These are phyloP conservation scores for Dicentrarchus labrax DNA, from an alignment of 2,113 vertebrate genomes.

Conservation along the genomic window DNA sequence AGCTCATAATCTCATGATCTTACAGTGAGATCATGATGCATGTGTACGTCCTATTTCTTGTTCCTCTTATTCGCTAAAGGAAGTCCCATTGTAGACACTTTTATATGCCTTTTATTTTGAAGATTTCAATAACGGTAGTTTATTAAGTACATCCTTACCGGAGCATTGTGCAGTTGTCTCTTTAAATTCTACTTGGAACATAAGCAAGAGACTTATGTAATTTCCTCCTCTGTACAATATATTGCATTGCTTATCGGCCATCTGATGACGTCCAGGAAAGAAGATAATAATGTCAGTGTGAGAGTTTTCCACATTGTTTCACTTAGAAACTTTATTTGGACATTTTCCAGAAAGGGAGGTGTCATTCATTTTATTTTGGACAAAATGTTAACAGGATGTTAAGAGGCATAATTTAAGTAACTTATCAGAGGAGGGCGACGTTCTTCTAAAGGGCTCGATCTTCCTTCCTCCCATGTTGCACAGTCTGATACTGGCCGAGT, in stretches of 20 bases:
- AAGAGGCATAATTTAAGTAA: constrained; percentile 31
- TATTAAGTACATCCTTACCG: background rate
- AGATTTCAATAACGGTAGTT: too few species aligned
- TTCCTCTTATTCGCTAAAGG: background rate
- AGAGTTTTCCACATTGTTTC: constrained; percentile 31
- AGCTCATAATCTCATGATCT: background rate
- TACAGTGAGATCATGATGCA: constrained; percentile 10
- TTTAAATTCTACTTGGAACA: constrained; percentile 19
- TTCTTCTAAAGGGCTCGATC: constrained; percentile 38
- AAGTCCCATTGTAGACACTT: constrained; percentile 5
- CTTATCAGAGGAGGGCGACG: constrained; percentile 39
- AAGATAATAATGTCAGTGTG: constrained; percentile 5
- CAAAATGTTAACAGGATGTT: constrained; percentile 45
- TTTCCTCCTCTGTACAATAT: constrained; percentile 57
- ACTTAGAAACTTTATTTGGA: background rate
- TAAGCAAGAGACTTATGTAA: constrained; percentile 50
- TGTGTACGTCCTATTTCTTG: constrained; percentile 39
- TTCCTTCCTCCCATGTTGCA: constrained; percentile 73
- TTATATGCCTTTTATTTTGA: too few species aligned
- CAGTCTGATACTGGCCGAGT: constrained; percentile 49
- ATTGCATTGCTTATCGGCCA: constrained; percentile 30
- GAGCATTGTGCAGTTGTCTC: background rate
- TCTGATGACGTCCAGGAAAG: constrained; percentile 44
- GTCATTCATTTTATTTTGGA: background rate
- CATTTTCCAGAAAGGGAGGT: background rate